Evolutionary conservation across 2,797 vertebrate species (phyloP).

Genomic region (Epinephelus malabaricus): DNA sequence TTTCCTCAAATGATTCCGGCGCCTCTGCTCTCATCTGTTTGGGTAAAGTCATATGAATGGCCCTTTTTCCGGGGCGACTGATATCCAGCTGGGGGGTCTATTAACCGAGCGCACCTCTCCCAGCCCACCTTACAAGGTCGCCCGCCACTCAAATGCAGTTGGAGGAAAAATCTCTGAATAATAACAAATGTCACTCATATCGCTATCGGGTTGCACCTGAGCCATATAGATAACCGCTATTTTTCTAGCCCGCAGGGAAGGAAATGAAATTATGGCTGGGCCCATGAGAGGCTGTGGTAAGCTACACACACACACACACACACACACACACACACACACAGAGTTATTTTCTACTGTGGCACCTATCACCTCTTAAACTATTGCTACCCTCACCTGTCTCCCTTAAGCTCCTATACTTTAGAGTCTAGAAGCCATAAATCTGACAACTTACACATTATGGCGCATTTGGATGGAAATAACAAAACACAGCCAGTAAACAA

Average conservation of each 20-base stretch:
- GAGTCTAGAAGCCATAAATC: constrained; percentile 42
- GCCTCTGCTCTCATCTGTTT: constrained; percentile 72
- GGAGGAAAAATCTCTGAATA: constrained; percentile 70
- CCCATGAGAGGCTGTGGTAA: constrained; percentile 45
- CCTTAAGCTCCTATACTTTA: constrained; percentile 37
- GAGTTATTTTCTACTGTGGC: constrained; percentile 36
- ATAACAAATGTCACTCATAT: constrained; percentile 83
- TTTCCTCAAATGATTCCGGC: constrained; percentile 63
- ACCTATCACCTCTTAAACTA: constrained; percentile 46
- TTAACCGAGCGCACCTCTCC: constrained; percentile 67
- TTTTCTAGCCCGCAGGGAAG: constrained; percentile 60
- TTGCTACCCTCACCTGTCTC: constrained; percentile 39
- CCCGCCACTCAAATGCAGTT: constrained; percentile 70
- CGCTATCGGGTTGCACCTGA: constrained; percentile 82
- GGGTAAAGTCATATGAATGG: constrained; percentile 66
- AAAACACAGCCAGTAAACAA: constrained; percentile 34
- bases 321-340: constrained; percentile 14
- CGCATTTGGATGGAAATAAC: constrained; percentile 42
- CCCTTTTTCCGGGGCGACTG: constrained; percentile 49
- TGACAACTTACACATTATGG: constrained; percentile 33
- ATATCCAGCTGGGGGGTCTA: constrained; percentile 71
- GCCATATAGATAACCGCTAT: constrained; percentile 83
- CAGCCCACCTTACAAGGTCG: constrained; percentile 79
- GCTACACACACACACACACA: constrained; percentile 26
- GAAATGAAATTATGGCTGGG: constrained; percentile 76